These are phyloP conservation scores for Euglossa dilemma DNA, from an alignment of 1,140 invertebrate species.

Conservation along the genomic window DNA sequence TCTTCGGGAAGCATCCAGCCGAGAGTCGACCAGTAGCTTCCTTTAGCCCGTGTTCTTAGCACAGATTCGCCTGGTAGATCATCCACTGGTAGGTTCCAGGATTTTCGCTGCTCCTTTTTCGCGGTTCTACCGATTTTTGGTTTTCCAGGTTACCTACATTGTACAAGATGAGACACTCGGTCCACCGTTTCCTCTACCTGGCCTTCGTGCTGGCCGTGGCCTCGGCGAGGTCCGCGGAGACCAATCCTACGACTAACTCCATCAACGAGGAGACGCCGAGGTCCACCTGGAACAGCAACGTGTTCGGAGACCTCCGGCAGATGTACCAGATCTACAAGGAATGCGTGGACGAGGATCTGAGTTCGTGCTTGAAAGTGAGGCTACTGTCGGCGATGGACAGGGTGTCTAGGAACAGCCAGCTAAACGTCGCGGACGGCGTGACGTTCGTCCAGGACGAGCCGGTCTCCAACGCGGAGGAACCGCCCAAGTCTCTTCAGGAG, in stretches of 20 bases:
- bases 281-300: conserved; percentile 71
- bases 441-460: conserved; percentile 86
- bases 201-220: conserved; percentile 75
- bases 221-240: conserved; percentile 80
- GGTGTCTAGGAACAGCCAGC: conserved; percentile 84
- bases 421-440: conserved; percentile 88
- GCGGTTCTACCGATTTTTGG: neutral
- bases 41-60: conserved; percentile 57
- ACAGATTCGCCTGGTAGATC: conserved; percentile 3
- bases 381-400: conserved; percentile 88
- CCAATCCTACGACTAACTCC: conserved; percentile 78
- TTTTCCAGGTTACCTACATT: conserved; percentile 59
- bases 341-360: conserved; percentile 87
- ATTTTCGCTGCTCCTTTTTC: too few relatives aligned
- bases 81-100: neutral
- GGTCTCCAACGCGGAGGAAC: conserved; percentile 74
- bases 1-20: neutral
- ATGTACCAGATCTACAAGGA: conserved; percentile 88
- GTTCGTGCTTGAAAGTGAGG: conserved; percentile 90
- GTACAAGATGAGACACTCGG: conserved; percentile 71
- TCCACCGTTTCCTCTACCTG: conserved; percentile 71
- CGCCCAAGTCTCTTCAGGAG: conserved; percentile 83
- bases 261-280: conserved; percentile 79
- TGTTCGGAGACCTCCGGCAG: conserved; percentile 83
- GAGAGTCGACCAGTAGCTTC: neutral